Evolutionary conservation across 2,888 invertebrate species (phyloP), one percentile per base, ranked within the genome.

Genomic region (Lithosia quadra): DNA sequence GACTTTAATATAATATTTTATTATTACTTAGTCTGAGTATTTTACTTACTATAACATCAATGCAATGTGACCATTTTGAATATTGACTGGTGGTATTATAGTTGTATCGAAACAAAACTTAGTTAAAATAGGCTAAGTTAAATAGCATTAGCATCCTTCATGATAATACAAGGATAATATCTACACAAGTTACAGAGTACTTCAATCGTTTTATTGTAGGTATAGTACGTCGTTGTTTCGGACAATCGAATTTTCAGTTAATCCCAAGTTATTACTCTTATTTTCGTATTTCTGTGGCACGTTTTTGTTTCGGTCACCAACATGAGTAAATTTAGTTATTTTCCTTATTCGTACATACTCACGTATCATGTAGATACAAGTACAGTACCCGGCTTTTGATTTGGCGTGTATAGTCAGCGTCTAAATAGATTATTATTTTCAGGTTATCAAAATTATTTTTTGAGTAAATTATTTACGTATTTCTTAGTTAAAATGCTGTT

Each of bases 241-340:
- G 70, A 74, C 82, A 81, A 85, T 84, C 76, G 81, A 85, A 82
- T 85, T 84, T 84, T 77, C 79, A 82, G 84, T 86, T 82, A 84
- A 82, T 82, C 75, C 74, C 69, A 65, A 69, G 73, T 78, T 80
- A 80, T 79, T 81, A 71, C 71, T 69, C 73, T 74, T 68, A 71
- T 73, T 72, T 68, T 63, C 71, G 64, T 72, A 67, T 71, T 64
- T 56, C 58, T 71, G 67, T 73, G 22, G 67, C 34, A 65, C 67
- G 53, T 76, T 74, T 39, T 43, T 60, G 59, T 64, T 49, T 24
- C 61, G 49, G 39, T 66, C 57, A 61, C 53, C 56, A 63, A 63
- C 56, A 67, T 62, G 34, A 49, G 56, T 22, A 65, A 59, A 65
- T 34, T 61, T 28, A 43, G 39, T 22, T 63, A 22, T 49, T 74